Conservation (phyloP, 2,888 invertebrate genomes). For the Therioaphis trifolii region DNA sequence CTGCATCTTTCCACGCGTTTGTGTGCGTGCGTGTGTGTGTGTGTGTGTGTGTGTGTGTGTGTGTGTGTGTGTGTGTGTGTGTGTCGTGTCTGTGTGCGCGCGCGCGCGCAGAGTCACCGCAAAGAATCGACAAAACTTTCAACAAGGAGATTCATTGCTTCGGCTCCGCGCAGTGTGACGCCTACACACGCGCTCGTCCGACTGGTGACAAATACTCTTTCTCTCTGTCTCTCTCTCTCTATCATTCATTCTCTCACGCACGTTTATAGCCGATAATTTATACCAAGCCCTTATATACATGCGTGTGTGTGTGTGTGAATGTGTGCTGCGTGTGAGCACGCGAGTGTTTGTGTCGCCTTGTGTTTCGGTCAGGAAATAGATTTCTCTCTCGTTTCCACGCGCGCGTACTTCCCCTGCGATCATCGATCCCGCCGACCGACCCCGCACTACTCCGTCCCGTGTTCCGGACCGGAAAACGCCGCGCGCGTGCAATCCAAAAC, state of each 20-base stretch:
- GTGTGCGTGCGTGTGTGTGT: neutral
- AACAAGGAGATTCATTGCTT: slow-evolving; percentile 50
- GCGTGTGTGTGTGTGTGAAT: neutral
- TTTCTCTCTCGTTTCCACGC: neutral
- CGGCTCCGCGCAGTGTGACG: slow-evolving; percentile 14
- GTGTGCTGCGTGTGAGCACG: neutral
- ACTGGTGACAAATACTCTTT: neutral
- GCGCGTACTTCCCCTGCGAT: neutral
- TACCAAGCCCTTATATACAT: neutral
- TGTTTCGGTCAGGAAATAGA: slow-evolving; percentile 43
- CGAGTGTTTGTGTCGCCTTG: neutral
- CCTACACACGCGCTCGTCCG: neutral
- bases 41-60: neutral
- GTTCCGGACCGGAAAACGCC: neutral
- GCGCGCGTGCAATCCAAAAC: neutral
- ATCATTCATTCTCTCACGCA: neutral
- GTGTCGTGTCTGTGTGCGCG: too few species aligned
- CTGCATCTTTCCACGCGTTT: neutral
- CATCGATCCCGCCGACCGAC: neutral
- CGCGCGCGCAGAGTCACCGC: neutral
- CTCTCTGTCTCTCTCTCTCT: slow-evolving; percentile 6
- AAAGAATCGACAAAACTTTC: slow-evolving; percentile 35
- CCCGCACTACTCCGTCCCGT: neutral
- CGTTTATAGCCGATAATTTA: slow-evolving; percentile 7
- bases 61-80: neutral